Base-by-base conservation (phyloP, 2,888 invertebrate genomes). In the Tipula confusa region DNA sequence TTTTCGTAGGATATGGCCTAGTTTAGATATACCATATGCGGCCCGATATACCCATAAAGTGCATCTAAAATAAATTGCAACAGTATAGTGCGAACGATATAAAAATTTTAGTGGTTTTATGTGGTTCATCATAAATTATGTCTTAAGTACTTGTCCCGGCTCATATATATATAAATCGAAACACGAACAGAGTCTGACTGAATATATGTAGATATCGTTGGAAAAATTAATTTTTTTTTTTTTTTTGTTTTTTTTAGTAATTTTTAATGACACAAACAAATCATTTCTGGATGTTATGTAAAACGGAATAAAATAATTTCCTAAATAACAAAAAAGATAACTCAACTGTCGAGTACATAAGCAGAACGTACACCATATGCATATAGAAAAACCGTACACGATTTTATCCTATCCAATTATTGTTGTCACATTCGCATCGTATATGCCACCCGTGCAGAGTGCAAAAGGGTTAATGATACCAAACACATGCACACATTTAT, bases 401-500 rank as follows among this genome's bases (percentile, higher is more conserved):
- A 64, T 24, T 24, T 24, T 9, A 64, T 64, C 64, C 64, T 24
- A 64, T 64, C 11, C 24, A 18, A 64, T 64, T 24, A 64, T 64
- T 64, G n/a, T 64, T 64, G 24, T 64, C 9, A 64, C 64, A 64
- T 24, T 64, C 64, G 11, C 11, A 64, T 64, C 24, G 64, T 64
- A 24, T 24, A 9, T 64, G 64, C 24, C 64, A 64, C 6, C 43
- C 64, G 24, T 24, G 24, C 18, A 24, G 64, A 24, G 64, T 64
- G 64, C 64, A 64, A 64, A 24, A 64, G 64, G 64, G 64, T 64
- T 64, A 64, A 64, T 64, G 64, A 64, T 64, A 24, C 24, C 64
- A 64, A 64, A 5, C 18, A 64, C 24, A 33, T 33, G 33, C 11
- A 33, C 33, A 33, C 7, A 33, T 33, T n/a, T n/a, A n/a, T n/a